Evolutionary conservation across 2,888 invertebrate species (phyloP), one percentile per base, ranked within the genome.

Genomic region (Limnephilus lunatus): DNA sequence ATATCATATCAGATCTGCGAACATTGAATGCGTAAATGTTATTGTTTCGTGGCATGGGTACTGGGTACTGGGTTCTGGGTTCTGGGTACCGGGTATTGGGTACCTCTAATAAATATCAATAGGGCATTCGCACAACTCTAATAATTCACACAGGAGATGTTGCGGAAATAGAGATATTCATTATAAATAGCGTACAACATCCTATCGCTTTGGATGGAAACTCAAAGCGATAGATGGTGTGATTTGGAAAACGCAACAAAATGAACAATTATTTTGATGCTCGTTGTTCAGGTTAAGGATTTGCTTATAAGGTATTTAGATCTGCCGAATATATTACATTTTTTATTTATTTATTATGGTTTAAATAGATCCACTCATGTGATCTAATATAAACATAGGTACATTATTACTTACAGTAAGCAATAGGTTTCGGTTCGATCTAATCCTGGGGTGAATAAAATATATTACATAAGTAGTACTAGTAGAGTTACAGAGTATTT

Each of bases 21-120:
- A 82, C 82, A 32, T 68, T 82, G 82, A 82, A 82, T 82, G 82
- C 82, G 82, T 31, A 82, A 82, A 32, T 82, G 82, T 82, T 82
- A 82, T 82, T 82, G 82, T 82, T 82, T 32, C 82, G 82, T 82
- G 32, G 32, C 32, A 31, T 82, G 82, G 31, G 31, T 32, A 32
- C 32, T 32, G n/a, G n/a, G n/a, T n/a, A 32, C 32, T 32, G 32
- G 32, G 32, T 32, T 32, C 32, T 82, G 82, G 31, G 31, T 35
- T 4, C 35, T 35, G 35, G 35, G 35, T 5, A 5, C 5, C 3
- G 39, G 39, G 39, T 39, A 39, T 9, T 82, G 82, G 32, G 15
- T 82, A 68, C 68, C 68, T 4, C 7, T 30, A 82, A 31, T 82
- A 82, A 82, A 82, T 82, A 82, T 82, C 82, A 82, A 32, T 32